These are phyloP conservation scores for Bettongia penicillata DNA, from an alignment of 2,113 vertebrate genomes.

Conservation along the genomic window DNA sequence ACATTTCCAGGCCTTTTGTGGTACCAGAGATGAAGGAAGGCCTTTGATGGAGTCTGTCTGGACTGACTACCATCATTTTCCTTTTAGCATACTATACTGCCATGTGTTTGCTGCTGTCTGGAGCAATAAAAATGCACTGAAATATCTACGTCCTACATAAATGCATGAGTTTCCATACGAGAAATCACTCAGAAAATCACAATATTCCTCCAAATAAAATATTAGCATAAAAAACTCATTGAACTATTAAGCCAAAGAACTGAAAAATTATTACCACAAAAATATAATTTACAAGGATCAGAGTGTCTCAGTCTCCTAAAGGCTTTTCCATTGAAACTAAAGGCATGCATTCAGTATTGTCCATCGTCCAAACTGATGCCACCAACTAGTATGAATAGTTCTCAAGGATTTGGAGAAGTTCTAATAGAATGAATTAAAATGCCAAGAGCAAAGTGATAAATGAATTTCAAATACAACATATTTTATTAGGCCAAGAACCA, in stretches of 20 bases:
- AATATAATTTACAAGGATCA: constrained; percentile 63
- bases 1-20: constrained; percentile 37
- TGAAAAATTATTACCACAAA: constrained; percentile 65
- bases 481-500: neutral
- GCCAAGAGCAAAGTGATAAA: neutral
- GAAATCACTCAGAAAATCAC: constrained; percentile 74
- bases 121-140: constrained; percentile 62
- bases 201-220: constrained; percentile 75
- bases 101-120: constrained; percentile 71
- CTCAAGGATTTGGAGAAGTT: neutral
- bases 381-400: neutral
- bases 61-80: constrained; percentile 36
- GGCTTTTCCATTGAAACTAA: constrained; percentile 51
- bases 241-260: constrained; percentile 67
- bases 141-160: constrained; percentile 66
- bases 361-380: neutral
- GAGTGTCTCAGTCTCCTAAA: constrained; percentile 29
- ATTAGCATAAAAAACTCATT: constrained; percentile 74
- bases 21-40: constrained; percentile 35
- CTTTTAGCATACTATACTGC: constrained; percentile 60
- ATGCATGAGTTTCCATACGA: constrained; percentile 69
- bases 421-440: neutral
- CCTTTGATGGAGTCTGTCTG: constrained; percentile 35
- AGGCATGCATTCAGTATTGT: neutral
- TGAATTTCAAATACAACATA: neutral